Evolutionary conservation across 2,113 vertebrate species (phyloP).

Genomic region (Nematolebias whitei): DNA sequence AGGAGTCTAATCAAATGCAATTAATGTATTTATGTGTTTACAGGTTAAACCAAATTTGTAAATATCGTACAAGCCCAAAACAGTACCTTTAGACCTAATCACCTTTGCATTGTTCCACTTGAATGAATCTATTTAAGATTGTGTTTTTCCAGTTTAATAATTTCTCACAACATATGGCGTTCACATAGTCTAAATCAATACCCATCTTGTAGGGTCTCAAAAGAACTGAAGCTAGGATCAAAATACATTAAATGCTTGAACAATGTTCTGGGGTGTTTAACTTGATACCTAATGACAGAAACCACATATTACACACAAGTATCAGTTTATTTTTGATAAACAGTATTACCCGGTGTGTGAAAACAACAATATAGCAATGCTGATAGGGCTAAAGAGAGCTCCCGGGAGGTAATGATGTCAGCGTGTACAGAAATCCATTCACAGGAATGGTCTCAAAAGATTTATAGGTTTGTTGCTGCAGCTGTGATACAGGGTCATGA

Average conservation of each 20-base stretch:
- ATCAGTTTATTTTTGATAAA: conserved; percentile 2
- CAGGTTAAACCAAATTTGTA: conserved; percentile 3
- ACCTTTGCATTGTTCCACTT: not conserved
- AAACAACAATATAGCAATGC: not conserved
- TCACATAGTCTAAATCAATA: not conserved
- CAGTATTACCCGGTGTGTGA: conserved; percentile 2
- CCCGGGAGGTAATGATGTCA: not conserved
- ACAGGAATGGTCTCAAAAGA: too few species aligned
- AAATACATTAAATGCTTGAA: too few species aligned
- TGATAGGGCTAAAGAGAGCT: not conserved
- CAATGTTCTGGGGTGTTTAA: not conserved
- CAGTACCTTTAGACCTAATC: too few species aligned
- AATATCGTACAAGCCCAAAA: too few species aligned
- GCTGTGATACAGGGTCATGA: too few species aligned
- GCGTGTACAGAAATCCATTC: not conserved
- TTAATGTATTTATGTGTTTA: too few species aligned
- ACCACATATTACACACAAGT: not conserved
- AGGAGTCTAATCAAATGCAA: too few species aligned
- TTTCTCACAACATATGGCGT: too few species aligned
- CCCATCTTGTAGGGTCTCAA: not conserved
- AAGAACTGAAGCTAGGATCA: not conserved
- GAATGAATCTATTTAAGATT: too few species aligned
- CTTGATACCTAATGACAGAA: not conserved
- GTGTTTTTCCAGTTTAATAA: too few species aligned
- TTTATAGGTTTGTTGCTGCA: too few species aligned